A percentile compares a stretch with the other conserved stretches of the same genome.
phyloP scores from a whole-genome alignment of 2,888 invertebrate genomes.

The Dioctria linearis region DNA sequence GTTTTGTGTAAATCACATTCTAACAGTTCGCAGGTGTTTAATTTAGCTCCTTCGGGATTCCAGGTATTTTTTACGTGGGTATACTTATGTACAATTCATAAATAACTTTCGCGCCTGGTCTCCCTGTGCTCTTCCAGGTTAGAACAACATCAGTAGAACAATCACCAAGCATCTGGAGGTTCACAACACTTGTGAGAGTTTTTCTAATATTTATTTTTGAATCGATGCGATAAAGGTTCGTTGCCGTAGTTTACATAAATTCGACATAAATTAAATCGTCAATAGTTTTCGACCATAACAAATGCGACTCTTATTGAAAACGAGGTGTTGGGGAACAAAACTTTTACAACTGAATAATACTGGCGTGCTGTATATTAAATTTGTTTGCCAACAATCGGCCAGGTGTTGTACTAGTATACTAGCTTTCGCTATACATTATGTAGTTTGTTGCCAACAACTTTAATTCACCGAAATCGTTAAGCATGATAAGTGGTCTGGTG shows the following conservation, averaged over 20 bases:
- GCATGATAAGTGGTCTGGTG: slow-evolving; percentile 44
- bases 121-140: too few species aligned
- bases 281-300: slow-evolving; percentile 45
- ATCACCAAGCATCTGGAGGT: too few species aligned
- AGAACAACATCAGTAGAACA: too few species aligned
- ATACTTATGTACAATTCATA: too few species aligned
- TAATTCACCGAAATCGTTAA: slow-evolving; percentile 49
- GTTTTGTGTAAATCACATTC: slow-evolving; percentile 51
- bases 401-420: slow-evolving; percentile 13
- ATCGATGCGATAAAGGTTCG: slow-evolving; percentile 1
- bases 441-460: slow-evolving; percentile 12
- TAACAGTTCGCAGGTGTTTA: slow-evolving; percentile 54
- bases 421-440: slow-evolving; percentile 10
- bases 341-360: slow-evolving; percentile 32
- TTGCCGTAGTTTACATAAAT: slow-evolving; percentile 38
- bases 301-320: slow-evolving; percentile 37
- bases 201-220: too few species aligned
- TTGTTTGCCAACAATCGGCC: slow-evolving; percentile 21
- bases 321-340: slow-evolving; percentile 41
- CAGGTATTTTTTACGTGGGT: slow-evolving; percentile 1
- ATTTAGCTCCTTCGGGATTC: slow-evolving; percentile 31
- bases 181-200: too few species aligned
- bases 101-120: too few species aligned
- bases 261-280: slow-evolving; percentile 48
- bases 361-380: background rate